Percentiles rank a stretch among this genome's conserved stretches.
phyloP scores from a whole-genome alignment of 64 coral and sea anemone genomes.

The Stylophora pistillata region DNA sequence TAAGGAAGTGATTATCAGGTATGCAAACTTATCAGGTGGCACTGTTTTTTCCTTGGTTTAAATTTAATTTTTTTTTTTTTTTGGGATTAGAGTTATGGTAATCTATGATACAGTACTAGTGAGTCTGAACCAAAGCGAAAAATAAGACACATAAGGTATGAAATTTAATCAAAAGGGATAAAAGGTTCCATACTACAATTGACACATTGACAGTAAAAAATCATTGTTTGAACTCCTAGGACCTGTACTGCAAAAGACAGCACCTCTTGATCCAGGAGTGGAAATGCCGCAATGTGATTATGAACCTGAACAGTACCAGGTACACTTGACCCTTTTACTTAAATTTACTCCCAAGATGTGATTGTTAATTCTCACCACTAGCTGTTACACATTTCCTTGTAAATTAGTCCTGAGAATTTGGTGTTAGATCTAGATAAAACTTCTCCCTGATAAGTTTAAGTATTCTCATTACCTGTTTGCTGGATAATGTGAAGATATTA shows the following conservation, averaged over 20 bases:
- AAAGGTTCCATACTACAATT: background rate
- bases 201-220: background rate
- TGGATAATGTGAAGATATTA: no score
- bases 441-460: no score
- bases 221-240: background rate
- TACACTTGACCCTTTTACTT: background rate
- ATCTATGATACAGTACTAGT: no score
- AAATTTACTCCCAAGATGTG: background rate
- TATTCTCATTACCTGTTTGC: no score
- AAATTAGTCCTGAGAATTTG: no score
- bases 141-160: background rate
- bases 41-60: no score
- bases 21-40: no score
- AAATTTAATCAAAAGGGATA: background rate
- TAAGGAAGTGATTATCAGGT: no score
- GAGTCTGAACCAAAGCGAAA: no score
- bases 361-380: background rate
- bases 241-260: background rate
- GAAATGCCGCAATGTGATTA: slow-evolving; percentile 85
- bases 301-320: slow-evolving; percentile 72
- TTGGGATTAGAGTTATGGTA: no score
- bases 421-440: no score
- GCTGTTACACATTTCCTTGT: background rate
- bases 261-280: slow-evolving; percentile 21
- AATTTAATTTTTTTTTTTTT: no score